phyloP scores from a whole-genome alignment of 2,113 vertebrate genomes.

The Agelaius tricolor region DNA sequence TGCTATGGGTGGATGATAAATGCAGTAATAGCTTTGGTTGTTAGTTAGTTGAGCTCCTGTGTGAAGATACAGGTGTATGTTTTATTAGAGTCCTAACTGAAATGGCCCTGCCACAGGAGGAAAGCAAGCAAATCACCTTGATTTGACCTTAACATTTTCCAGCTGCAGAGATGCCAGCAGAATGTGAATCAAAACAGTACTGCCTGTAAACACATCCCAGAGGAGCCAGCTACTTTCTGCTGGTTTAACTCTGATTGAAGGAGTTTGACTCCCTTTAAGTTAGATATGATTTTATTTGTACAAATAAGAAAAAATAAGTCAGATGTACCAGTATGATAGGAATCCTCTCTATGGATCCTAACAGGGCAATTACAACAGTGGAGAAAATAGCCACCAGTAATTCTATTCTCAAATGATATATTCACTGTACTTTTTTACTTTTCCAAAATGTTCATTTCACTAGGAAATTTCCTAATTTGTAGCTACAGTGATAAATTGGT shows the following conservation, averaged over 20 bases:
- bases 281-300: background rate
- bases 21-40: background rate
- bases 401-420: background rate
- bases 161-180: background rate
- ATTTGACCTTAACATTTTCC: constrained; percentile 15
- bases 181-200: constrained; percentile 1
- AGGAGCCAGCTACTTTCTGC: background rate
- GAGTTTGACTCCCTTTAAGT: background rate
- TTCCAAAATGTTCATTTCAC: background rate
- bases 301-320: background rate
- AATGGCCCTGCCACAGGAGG: background rate
- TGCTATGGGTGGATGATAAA: background rate
- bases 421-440: background rate
- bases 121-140: background rate
- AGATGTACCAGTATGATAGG: background rate
- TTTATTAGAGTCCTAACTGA: background rate
- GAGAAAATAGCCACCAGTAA: background rate
- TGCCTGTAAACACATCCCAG: background rate
- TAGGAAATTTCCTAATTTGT: background rate
- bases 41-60: background rate
- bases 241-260: background rate
- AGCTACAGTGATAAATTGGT: background rate
- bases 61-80: background rate
- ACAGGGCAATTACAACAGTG: background rate
- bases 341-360: background rate